Evolutionary conservation across 2,888 invertebrate species (phyloP).

Genomic region (Lycia hirtaria): DNA sequence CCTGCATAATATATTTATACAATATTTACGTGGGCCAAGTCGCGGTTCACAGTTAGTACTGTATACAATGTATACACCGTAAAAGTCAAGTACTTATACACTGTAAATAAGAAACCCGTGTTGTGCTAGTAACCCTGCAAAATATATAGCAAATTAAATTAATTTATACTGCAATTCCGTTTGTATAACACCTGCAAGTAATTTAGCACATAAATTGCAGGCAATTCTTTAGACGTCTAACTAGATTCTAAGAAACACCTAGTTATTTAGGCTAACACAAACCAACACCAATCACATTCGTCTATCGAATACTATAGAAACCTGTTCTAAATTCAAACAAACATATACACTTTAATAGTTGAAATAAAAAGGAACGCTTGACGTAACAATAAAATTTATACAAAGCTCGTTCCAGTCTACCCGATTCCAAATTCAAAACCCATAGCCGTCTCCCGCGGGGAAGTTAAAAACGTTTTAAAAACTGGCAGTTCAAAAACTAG

Average conservation of each 20-base stretch:
- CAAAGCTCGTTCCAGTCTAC: conserved; percentile 13
- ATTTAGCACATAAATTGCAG: conserved; percentile 5
- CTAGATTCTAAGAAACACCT: neutral
- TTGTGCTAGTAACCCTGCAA: too few relatives aligned
- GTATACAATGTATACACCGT: too few relatives aligned
- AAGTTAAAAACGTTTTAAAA: conserved; percentile 51
- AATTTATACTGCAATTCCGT: neutral
- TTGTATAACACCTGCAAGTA: conserved; percentile 23
- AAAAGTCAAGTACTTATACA: too few relatives aligned
- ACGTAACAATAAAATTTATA: conserved; percentile 4
- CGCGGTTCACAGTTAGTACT: too few relatives aligned
- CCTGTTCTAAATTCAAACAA: conserved; percentile 7
- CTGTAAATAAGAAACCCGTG: too few relatives aligned
- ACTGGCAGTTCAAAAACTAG: conserved; percentile 44
- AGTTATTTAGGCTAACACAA: conserved; percentile 1
- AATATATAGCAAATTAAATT: neutral
- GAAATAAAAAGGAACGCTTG: conserved; percentile 16
- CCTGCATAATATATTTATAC: too few relatives aligned
- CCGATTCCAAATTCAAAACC: conserved; percentile 38
- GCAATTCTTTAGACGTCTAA: conserved; percentile 2
- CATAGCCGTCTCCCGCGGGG: conserved; percentile 40
- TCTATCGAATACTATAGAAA: neutral
- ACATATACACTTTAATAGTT: conserved; percentile 2
- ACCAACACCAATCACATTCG: neutral
- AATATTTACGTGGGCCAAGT: too few relatives aligned